Conservation (phyloP, 2,797 vertebrate genomes). For the Argentina silus region DNA sequence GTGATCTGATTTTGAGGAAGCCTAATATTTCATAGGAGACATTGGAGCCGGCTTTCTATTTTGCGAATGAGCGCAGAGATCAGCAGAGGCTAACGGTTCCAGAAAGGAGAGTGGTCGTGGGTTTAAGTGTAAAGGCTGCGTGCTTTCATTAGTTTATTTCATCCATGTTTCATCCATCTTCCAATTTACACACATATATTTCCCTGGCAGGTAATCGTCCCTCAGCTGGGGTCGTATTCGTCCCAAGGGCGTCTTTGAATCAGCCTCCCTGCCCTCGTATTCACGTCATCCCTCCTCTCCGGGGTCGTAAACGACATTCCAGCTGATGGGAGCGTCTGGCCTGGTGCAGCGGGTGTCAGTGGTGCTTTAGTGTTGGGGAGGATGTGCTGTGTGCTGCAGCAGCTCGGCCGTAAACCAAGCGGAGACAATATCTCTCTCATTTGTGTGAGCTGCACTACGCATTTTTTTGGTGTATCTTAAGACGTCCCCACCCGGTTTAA, state of each 20-base stretch:
- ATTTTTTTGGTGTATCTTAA: no score
- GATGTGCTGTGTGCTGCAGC: no score
- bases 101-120: neutral
- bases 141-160: neutral
- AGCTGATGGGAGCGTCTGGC: neutral
- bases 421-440: neutral
- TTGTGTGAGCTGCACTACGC: neutral
- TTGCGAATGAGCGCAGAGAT: neutral
- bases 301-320: conserved; percentile 3
- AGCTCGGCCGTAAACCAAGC: no score
- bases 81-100: neutral
- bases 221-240: neutral
- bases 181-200: neutral
- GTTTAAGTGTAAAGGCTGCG: neutral
- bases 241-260: neutral
- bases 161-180: neutral
- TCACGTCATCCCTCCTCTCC: neutral
- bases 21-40: neutral
- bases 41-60: neutral
- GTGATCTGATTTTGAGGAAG: no score
- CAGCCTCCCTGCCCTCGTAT: neutral
- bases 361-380: no score
- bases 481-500: neutral
- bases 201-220: neutral
- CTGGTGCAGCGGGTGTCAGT: neutral